Evolutionary conservation across 1,140 invertebrate species (phyloP).

Genomic region (Hyles vespertilio): DNA sequence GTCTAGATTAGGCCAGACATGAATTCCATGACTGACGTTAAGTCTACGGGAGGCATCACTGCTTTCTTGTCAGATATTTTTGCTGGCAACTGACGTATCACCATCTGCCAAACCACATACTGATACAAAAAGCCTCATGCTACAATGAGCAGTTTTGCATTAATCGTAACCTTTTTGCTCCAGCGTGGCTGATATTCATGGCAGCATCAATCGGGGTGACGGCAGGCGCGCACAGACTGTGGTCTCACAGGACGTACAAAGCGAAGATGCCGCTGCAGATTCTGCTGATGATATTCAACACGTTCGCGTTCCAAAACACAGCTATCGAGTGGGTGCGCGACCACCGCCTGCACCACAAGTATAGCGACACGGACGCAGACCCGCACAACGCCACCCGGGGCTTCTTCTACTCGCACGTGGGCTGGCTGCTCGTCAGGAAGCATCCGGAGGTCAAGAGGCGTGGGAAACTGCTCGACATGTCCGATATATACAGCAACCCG

Average conservation of each 20-base stretch:
- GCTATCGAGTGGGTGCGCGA: conserved; percentile 76
- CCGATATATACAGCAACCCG: conserved; percentile 82
- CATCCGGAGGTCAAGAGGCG: conserved; percentile 80
- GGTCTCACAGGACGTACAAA: conserved; percentile 4
- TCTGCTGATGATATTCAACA: conserved; percentile 5
- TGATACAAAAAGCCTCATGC: too few species aligned
- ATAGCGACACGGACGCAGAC: conserved; percentile 79
- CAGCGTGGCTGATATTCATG: neutral
- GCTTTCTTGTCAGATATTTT: too few species aligned
- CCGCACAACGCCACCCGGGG: conserved; percentile 63
- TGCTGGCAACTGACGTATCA: too few species aligned
- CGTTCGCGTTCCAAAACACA: conserved; percentile 76
- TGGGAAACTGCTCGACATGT: conserved; percentile 81
- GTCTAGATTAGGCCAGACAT: too few species aligned
- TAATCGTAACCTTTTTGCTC: neutral
- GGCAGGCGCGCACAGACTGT: conserved; percentile 5
- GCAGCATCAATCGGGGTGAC: neutral
- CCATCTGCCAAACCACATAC: too few species aligned
- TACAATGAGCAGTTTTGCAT: neutral
- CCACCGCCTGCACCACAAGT: conserved; percentile 81
- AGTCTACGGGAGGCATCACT: too few species aligned
- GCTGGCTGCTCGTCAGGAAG: conserved; percentile 78
- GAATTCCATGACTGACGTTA: too few species aligned
- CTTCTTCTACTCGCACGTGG: conserved; percentile 81
- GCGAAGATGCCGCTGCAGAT: conserved; percentile 8